These are phyloP conservation scores for Hermodice carunculata DNA, from an alignment of 2,888 invertebrate genomes.

Conservation along the genomic window DNA sequence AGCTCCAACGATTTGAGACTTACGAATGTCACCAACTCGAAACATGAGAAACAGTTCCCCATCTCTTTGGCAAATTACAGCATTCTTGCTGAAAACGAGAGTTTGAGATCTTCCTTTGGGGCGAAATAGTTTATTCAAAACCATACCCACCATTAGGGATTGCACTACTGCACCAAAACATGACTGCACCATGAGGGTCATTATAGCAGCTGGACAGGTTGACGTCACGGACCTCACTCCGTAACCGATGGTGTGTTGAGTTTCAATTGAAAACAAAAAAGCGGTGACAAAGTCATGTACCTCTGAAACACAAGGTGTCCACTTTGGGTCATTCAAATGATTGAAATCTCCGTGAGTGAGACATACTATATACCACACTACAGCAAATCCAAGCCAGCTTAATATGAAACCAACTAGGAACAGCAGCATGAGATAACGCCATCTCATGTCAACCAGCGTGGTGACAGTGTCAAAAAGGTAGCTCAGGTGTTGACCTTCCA, in stretches of 20 bases:
- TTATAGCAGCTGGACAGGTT: conserved; percentile 91
- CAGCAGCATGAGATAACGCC: conserved; percentile 85
- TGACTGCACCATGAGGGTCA: conserved; percentile 90
- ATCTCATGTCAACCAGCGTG: conserved; percentile 71
- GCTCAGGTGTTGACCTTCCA: too few species aligned
- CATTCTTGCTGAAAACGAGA: conserved; percentile 90
- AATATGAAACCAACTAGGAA: conserved; percentile 87
- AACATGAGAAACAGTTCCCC: conserved; percentile 67
- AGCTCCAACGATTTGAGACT: conserved; percentile 36
- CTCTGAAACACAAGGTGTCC: conserved; percentile 74
- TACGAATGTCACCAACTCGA: conserved; percentile 69
- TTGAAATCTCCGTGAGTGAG: conserved; percentile 67
- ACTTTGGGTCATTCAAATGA: conserved; percentile 47
- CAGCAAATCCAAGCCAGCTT: conserved; percentile 88
- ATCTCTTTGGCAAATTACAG: conserved; percentile 81
- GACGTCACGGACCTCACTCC: conserved; percentile 88
- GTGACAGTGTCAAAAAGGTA: conserved; percentile 79
- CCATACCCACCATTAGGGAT: conserved; percentile 81
- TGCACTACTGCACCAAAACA: conserved; percentile 85
- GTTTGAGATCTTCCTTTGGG: conserved; percentile 96
- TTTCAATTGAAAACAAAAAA: conserved; percentile 95
- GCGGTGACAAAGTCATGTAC: conserved; percentile 90
- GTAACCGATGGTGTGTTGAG: conserved; percentile 96
- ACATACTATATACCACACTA: conserved; percentile 68
- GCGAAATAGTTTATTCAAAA: conserved; percentile 85